A percentile compares a stretch with the other conserved stretches of the same genome.
Evolutionary conservation across 2,888 invertebrate genomes (phyloP).

Genomic region (Boloria euphrosyne): DNA sequence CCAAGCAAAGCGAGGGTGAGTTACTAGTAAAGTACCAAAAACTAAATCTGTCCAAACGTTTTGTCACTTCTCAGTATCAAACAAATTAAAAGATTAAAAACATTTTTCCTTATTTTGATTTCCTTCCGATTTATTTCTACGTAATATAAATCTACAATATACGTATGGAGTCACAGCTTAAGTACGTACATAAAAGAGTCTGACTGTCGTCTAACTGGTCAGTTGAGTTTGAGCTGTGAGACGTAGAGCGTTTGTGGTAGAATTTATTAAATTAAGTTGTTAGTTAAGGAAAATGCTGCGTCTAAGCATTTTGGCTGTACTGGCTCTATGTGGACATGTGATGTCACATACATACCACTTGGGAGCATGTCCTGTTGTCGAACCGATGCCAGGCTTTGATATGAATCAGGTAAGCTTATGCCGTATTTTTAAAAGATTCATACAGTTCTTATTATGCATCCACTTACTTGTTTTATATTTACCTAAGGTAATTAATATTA

Average conservation of each 20-base stretch:
- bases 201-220: conserved; percentile 32
- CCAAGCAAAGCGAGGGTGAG: too few species aligned
- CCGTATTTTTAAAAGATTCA: not conserved
- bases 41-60: too few species aligned
- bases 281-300: conserved; percentile 49
- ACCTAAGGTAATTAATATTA: not conserved
- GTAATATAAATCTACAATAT: not conserved
- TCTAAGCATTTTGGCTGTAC: conserved; percentile 50
- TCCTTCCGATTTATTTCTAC: too few species aligned
- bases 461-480: not conserved
- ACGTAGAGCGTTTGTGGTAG: conserved; percentile 10
- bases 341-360: conserved; percentile 86
- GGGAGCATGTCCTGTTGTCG: conserved; percentile 88
- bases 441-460: not conserved
- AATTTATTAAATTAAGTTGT: conserved; percentile 8
- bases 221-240: conserved; percentile 28
- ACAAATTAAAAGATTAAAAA: too few species aligned
- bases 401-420: conserved; percentile 84
- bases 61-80: too few species aligned
- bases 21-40: too few species aligned
- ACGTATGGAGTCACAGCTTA: conserved; percentile 12
- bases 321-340: conserved; percentile 59
- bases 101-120: too few species aligned
- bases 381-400: conserved; percentile 87
- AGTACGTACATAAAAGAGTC: conserved; percentile 36